These are phyloP conservation scores for Drosophila murphyi DNA, from an alignment of 1,140 invertebrate genomes.

Conservation along the genomic window DNA sequence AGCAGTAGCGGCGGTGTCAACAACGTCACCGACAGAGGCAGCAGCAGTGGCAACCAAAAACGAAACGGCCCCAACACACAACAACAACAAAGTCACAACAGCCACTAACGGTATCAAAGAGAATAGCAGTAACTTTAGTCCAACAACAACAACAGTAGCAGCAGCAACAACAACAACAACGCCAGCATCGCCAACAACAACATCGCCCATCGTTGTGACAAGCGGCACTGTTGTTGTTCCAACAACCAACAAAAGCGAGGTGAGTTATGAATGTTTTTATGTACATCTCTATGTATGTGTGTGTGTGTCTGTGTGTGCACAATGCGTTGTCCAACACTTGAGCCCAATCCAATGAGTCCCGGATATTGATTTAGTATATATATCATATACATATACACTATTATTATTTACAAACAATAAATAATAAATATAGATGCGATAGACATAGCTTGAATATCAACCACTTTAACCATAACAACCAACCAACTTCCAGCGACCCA, in stretches of 20 bases:
- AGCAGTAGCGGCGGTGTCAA: conserved; percentile 50
- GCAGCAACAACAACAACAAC: conserved; percentile 25
- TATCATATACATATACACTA: background rate
- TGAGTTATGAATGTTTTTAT: conserved; percentile 61
- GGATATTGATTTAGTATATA: conserved; percentile 1
- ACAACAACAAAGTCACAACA: conserved; percentile 66
- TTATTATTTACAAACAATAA: background rate
- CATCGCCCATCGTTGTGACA: conserved; percentile 72
- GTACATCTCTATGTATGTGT: background rate
- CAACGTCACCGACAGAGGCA: conserved; percentile 28
- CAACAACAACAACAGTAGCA: conserved; percentile 51
- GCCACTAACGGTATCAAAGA: conserved; percentile 83
- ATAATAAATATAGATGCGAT: background rate
- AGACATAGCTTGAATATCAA: background rate
- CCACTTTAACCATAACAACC: background rate
- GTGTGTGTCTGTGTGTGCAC: background rate
- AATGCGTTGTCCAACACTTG: conserved; percentile 16
- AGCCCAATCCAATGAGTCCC: background rate
- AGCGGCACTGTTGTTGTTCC: conserved; percentile 54
- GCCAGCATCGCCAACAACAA: conserved; percentile 57
- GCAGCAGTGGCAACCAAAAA: conserved; percentile 47
- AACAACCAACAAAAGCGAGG: conserved; percentile 66
- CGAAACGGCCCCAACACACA: conserved; percentile 65
- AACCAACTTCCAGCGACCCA: background rate
- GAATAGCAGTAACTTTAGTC: conserved; percentile 83